Conservation (phyloP, 2,888 invertebrate species). For the Automeris io region DNA sequence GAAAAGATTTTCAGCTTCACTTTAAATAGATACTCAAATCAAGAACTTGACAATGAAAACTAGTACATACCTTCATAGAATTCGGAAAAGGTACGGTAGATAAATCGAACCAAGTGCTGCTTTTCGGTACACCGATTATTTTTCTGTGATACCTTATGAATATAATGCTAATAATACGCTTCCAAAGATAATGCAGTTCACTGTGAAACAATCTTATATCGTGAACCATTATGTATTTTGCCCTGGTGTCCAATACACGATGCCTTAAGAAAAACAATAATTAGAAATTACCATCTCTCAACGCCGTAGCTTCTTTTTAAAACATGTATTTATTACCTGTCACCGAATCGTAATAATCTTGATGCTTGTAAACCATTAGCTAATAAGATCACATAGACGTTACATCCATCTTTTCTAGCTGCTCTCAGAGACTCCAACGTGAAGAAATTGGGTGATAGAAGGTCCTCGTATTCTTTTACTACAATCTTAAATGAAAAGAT, state of each 20-base stretch:
- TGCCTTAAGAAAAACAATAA: constrained; percentile 62
- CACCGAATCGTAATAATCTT: constrained; percentile 82
- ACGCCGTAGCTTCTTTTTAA: too few relatives aligned
- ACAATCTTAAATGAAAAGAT: constrained; percentile 54
- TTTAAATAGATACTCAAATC: too few relatives aligned
- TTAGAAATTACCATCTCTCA: too few relatives aligned
- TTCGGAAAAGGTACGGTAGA: constrained; percentile 86
- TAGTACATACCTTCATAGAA: constrained; percentile 46
- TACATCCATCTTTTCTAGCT: constrained; percentile 81
- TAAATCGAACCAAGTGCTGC: constrained; percentile 81
- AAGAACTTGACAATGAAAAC: too few relatives aligned
- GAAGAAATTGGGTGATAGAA: constrained; percentile 77
- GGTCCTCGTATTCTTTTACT: constrained; percentile 80
- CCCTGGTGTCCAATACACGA: constrained; percentile 82
- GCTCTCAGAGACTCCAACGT: constrained; percentile 75
- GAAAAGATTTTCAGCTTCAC: not conserved
- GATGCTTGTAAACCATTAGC: constrained; percentile 83
- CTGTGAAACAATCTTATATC: constrained; percentile 81
- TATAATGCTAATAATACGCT: constrained; percentile 83
- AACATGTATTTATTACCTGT: constrained; percentile 64
- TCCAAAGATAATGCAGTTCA: constrained; percentile 85
- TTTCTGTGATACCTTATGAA: constrained; percentile 79
- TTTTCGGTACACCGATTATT: constrained; percentile 30
- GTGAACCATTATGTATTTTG: constrained; percentile 83
- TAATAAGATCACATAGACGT: constrained; percentile 82